Evolutionary conservation across 2,113 vertebrate genomes (phyloP).

Genomic region (Bubo scandiacus): DNA sequence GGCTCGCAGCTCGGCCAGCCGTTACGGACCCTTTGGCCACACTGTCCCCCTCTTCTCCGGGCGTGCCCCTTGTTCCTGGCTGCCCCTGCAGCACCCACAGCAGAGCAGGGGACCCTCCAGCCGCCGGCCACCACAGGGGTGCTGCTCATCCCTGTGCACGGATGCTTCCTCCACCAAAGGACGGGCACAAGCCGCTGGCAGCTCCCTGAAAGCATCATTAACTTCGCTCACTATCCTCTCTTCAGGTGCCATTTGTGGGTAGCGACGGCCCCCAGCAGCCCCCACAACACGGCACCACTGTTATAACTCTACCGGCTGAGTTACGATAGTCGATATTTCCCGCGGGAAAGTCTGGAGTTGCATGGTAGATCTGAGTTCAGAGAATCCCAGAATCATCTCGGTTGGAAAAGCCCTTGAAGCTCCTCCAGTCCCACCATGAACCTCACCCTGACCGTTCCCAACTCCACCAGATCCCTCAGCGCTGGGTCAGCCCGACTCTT

Average conservation of each 20-base stretch:
- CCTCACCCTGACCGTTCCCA: too few species aligned
- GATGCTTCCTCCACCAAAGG: not conserved
- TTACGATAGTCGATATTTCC: not conserved
- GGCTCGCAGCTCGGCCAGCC: not conserved
- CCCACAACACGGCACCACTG: rapidly evolving
- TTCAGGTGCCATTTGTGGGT: not conserved
- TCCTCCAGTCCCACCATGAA: too few species aligned
- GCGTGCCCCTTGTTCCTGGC: not conserved
- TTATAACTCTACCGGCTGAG: not conserved
- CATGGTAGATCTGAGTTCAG: rapidly evolving
- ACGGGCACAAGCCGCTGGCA: rapidly evolving
- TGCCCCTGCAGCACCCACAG: not conserved
- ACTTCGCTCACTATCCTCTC: rapidly evolving
- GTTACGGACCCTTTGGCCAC: not conserved
- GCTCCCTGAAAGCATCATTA: not conserved
- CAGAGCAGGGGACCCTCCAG: not conserved
- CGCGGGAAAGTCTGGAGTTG: rapidly evolving
- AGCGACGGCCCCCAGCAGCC: not conserved
- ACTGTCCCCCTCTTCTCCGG: rapidly evolving
- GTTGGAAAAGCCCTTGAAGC: too few species aligned
- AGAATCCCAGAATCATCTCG: too few species aligned
- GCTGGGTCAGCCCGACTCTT: too few species aligned
- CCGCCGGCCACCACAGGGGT: not conserved
- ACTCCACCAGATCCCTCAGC: too few species aligned
- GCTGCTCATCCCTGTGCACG: not conserved